A percentile compares a stretch with the other conserved stretches of the same genome.
These are phyloP conservation scores for Lutraria rhynchaena DNA, from an alignment of 1,140 invertebrate species.

Conservation along the genomic window DNA sequence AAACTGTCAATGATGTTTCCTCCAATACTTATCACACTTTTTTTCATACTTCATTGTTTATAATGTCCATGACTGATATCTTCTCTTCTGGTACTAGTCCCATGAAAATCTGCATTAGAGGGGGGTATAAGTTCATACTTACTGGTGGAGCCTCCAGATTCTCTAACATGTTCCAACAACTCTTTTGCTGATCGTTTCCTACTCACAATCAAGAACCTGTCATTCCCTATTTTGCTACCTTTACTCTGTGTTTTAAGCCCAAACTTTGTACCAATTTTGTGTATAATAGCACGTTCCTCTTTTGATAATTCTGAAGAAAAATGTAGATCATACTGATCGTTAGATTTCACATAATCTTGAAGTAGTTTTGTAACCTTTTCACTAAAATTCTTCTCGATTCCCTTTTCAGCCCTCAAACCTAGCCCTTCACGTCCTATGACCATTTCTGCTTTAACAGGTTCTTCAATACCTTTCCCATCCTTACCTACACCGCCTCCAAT, in stretches of 20 bases:
- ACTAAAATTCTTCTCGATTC: constrained; percentile 68
- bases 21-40: no score
- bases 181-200: constrained; percentile 80
- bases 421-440: constrained; percentile 75
- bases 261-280: constrained; percentile 81
- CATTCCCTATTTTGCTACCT: constrained; percentile 84
- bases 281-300: constrained; percentile 88
- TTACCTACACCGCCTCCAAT: constrained; percentile 89
- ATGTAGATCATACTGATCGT: constrained; percentile 84
- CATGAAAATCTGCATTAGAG: constrained; percentile 31
- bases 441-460: constrained; percentile 83
- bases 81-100: constrained; percentile 2
- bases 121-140: constrained; percentile 82
- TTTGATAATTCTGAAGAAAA: constrained; percentile 88
- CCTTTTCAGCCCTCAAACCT: constrained; percentile 67
- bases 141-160: constrained; percentile 78
- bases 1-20: no score
- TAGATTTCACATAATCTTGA: constrained; percentile 70
- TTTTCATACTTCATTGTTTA: constrained; percentile 46
- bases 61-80: constrained; percentile 32
- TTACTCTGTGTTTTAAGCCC: constrained; percentile 85
- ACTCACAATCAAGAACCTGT: constrained; percentile 83
- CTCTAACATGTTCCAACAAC: constrained; percentile 78
- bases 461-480: constrained; percentile 85
- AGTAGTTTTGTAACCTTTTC: constrained; percentile 65